A percentile compares a stretch with the other conserved stretches of the same genome.
These are phyloP conservation scores for Hemicordylus capensis DNA, from an alignment of 2,113 vertebrate species.

Conservation along the genomic window DNA sequence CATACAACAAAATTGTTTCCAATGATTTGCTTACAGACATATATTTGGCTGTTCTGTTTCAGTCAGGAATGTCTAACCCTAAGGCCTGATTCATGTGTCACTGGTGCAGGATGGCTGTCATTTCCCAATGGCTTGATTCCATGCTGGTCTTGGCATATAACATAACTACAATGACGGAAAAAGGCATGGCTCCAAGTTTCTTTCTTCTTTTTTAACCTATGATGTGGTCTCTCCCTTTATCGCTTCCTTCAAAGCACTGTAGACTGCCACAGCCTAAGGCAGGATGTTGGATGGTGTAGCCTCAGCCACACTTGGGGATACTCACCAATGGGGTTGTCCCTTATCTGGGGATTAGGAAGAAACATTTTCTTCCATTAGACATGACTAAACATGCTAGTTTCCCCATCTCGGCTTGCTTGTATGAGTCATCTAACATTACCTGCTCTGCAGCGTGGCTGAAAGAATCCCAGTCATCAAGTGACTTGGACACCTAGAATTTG, in stretches of 20 bases:
- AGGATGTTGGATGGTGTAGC: no score
- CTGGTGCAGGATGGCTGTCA: background rate
- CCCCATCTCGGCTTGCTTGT: background rate
- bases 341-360: no score
- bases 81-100: background rate
- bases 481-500: background rate
- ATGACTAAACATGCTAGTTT: background rate
- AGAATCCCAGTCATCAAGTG: background rate
- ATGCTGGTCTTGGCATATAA: background rate
- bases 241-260: no score
- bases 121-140: no score
- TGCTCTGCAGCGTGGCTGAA: background rate
- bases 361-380: no score
- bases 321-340: no score
- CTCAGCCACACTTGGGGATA: no score
- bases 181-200: no score
- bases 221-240: no score
- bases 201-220: no score
- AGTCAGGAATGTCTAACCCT: no score
- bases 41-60: background rate
- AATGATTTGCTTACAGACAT: conserved; percentile 28
- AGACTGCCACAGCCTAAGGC: no score
- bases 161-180: background rate
- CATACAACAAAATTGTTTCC: background rate
- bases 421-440: background rate